Evolutionary conservation across 2,113 vertebrate species (phyloP).

Genomic region (Carassius auratus): DNA sequence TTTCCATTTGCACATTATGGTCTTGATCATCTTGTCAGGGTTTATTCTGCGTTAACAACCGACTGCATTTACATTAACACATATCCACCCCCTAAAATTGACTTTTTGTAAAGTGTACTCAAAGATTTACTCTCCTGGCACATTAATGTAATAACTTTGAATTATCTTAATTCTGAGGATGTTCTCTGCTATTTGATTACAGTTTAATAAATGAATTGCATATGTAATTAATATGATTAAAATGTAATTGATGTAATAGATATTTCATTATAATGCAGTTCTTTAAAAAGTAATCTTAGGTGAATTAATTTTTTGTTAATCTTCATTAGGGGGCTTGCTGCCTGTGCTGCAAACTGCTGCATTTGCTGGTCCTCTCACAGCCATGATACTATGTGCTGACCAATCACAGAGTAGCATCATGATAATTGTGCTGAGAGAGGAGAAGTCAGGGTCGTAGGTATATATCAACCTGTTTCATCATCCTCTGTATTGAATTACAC

Average conservation of each 20-base stretch:
- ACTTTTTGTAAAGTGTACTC: not conserved
- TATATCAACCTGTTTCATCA: slow-evolving; percentile 35
- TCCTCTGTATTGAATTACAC: slow-evolving; percentile 10
- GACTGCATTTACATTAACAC: too few relatives aligned
- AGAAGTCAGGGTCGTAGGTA: slow-evolving; percentile 12
- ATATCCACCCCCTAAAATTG: not conserved
- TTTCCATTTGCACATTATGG: too few relatives aligned
- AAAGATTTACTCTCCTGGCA: not conserved
- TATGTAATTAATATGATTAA: not conserved
- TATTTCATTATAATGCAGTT: not conserved
- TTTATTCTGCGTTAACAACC: too few relatives aligned
- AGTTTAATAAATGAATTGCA: not conserved
- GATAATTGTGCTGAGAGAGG: slow-evolving; percentile 25
- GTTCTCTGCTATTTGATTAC: not conserved
- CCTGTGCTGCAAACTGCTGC: not conserved
- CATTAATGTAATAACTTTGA: not conserved
- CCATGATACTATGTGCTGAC: slow-evolving; percentile 13
- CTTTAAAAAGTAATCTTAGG: not conserved
- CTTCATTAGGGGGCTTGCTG: too few relatives aligned
- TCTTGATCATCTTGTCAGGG: too few relatives aligned
- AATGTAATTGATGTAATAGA: not conserved
- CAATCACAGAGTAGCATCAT: slow-evolving; percentile 12
- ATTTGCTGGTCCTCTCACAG: not conserved
- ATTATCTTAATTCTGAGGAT: not conserved
- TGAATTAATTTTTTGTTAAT: not conserved